phyloP scores from a whole-genome alignment of 2,797 vertebrate genomes.

The Scleropages formosus region DNA sequence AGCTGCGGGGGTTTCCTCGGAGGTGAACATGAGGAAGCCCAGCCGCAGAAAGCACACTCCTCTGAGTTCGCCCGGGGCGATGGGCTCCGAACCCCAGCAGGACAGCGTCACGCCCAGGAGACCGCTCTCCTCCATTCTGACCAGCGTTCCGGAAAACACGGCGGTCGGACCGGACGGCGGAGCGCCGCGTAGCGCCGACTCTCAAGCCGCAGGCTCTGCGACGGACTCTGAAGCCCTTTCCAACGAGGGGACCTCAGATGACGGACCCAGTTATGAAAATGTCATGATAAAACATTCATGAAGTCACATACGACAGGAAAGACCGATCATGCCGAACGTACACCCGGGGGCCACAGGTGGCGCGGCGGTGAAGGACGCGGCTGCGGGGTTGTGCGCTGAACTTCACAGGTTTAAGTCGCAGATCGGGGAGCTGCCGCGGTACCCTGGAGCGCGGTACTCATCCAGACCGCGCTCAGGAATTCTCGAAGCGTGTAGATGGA shows the following conservation, averaged over 20 bases:
- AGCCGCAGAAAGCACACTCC: constrained; percentile 58
- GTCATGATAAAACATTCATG: constrained; percentile 57
- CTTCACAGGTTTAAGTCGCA: too few relatives aligned
- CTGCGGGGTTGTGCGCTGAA: too few relatives aligned
- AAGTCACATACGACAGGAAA: constrained; percentile 17
- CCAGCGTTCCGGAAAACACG: constrained; percentile 52
- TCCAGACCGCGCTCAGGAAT: too few relatives aligned
- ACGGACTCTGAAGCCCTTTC: constrained; percentile 54
- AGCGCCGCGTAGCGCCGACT: neutral
- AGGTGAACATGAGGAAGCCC: constrained; percentile 57
- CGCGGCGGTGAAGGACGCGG: too few relatives aligned
- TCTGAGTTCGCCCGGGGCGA: constrained; percentile 45
- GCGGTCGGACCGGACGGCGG: constrained; percentile 45
- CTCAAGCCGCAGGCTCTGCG: constrained; percentile 50
- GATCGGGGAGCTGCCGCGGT: too few relatives aligned
- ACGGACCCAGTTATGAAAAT: constrained; percentile 74
- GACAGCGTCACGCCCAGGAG: constrained; percentile 58
- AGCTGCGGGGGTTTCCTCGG: constrained; percentile 32
- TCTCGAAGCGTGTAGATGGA: too few relatives aligned
- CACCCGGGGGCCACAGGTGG: too few relatives aligned
- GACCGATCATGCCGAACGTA: too few relatives aligned
- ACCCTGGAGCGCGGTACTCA: too few relatives aligned
- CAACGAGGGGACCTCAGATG: constrained; percentile 49
- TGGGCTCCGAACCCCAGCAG: constrained; percentile 36
- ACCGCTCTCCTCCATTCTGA: constrained; percentile 62